These are phyloP conservation scores for Arizona elegans DNA, from an alignment of 2,113 vertebrate species.

Conservation along the genomic window DNA sequence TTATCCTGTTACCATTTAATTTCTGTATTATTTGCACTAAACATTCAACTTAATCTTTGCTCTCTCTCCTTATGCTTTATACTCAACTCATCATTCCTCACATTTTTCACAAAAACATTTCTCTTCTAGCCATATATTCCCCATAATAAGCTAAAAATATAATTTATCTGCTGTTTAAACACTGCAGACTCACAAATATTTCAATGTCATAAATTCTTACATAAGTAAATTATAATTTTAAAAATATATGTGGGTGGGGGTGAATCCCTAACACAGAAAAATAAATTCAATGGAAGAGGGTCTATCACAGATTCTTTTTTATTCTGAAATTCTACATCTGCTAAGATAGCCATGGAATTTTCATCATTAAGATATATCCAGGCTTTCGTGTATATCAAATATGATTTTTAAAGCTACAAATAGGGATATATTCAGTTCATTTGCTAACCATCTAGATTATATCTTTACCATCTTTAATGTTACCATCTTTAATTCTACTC, in stretches of 20 bases:
- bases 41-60: not conserved
- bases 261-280: not conserved
- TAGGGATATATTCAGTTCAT: no score
- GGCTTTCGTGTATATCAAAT: not conserved
- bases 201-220: constrained; percentile 8
- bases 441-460: not conserved
- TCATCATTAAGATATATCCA: not conserved
- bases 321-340: not conserved
- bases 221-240: constrained; percentile 9
- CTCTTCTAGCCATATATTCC: not conserved
- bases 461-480: not conserved
- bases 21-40: not conserved
- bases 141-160: not conserved
- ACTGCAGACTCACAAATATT: constrained; percentile 12
- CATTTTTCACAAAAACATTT: constrained; percentile 20
- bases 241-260: not conserved
- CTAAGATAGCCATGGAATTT: not conserved
- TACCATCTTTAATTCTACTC: not conserved
- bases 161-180: constrained; percentile 19
- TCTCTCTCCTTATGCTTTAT: not conserved
- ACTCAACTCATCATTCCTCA: not conserved
- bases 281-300: not conserved
- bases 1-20: not conserved
- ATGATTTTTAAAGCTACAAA: not conserved
- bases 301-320: not conserved